Evolutionary conservation across 1,140 invertebrate species (phyloP).

Genomic region (Platorchestia sp.): DNA sequence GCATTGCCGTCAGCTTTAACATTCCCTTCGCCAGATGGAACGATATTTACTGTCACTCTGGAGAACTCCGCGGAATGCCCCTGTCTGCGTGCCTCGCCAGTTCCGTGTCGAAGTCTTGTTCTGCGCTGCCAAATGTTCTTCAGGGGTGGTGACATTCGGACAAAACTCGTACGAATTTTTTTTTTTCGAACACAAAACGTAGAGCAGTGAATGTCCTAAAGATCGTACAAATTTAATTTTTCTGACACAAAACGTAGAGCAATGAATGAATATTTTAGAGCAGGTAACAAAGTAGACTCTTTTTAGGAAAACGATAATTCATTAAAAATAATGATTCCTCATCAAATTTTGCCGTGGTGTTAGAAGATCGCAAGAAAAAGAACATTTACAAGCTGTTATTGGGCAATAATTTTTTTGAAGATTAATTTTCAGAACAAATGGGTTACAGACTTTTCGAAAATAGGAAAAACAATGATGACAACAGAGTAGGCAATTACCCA

Average conservation of each 20-base stretch:
- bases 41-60: constrained; percentile 7
- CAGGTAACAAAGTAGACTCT: not conserved
- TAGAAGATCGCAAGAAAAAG: too few species aligned
- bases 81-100: not conserved
- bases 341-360: not conserved
- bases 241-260: not conserved
- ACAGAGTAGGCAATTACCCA: too few species aligned
- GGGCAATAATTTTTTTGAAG: too few species aligned
- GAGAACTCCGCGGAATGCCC: not conserved
- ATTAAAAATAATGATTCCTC: not conserved
- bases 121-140: not conserved
- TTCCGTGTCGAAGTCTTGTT: constrained; percentile 6
- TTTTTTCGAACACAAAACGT: not conserved
- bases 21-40: not conserved
- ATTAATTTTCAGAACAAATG: too few species aligned
- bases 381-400: too few species aligned
- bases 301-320: not conserved
- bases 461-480: too few species aligned
- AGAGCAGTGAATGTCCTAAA: not conserved
- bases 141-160: not conserved
- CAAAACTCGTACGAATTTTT: not conserved
- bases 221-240: not conserved
- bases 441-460: too few species aligned
- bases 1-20: not conserved
- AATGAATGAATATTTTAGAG: not conserved